These are phyloP conservation scores for Gulo gulo DNA, from an alignment of 2,113 vertebrate species.

Conservation along the genomic window DNA sequence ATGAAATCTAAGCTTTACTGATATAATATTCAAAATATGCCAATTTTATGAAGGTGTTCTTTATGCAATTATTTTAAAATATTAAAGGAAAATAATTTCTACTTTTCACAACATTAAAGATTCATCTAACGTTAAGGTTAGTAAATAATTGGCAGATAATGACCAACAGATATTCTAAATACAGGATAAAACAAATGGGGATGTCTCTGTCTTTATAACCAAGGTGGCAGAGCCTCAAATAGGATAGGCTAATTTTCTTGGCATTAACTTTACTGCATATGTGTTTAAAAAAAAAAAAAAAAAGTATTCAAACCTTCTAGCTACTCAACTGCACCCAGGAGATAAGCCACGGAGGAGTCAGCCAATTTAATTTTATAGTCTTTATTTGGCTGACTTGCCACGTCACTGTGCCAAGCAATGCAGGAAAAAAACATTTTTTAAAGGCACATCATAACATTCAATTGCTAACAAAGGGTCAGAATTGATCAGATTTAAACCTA, in stretches of 20 bases:
- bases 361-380: conserved; percentile 45
- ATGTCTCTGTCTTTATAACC: background rate
- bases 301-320: background rate
- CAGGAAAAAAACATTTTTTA: background rate
- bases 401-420: conserved; percentile 32
- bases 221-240: background rate
- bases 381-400: conserved; percentile 25
- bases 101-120: background rate
- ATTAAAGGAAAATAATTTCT: background rate
- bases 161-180: background rate
- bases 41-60: background rate
- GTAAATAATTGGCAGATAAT: background rate
- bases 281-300: background rate
- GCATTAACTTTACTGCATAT: background rate
- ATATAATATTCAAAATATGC: background rate
- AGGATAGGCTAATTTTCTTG: background rate
- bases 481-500: conserved; percentile 29
- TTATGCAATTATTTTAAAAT: background rate
- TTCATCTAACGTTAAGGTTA: background rate
- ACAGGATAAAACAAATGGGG: background rate
- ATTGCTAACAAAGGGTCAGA: conserved; percentile 26
- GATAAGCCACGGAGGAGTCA: conserved; percentile 18
- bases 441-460: background rate
- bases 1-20: background rate
- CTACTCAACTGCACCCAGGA: background rate